Conservation (phyloP, 2,113 vertebrate species). For the Epinephelus moara region DNA sequence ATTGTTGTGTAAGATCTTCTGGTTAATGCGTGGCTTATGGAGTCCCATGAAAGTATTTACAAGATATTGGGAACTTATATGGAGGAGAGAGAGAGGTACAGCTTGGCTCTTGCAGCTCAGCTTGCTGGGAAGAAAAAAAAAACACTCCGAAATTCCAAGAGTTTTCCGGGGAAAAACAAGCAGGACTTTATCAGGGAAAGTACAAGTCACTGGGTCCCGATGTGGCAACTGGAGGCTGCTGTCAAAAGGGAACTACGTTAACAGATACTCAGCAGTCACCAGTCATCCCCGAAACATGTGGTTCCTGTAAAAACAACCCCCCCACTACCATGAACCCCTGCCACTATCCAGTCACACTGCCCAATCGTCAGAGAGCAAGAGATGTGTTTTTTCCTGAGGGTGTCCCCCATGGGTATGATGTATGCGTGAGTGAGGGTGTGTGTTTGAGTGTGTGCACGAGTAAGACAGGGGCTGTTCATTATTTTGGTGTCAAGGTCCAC, state of each 20-base stretch:
- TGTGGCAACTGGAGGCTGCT: constrained; percentile 71
- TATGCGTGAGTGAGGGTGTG: constrained; percentile 41
- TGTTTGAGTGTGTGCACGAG: constrained; percentile 42
- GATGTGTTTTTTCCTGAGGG: constrained; percentile 79
- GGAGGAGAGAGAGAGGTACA: constrained; percentile 60
- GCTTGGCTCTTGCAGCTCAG: constrained; percentile 66
- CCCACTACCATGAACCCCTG: constrained; percentile 42
- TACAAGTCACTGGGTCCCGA: constrained; percentile 70
- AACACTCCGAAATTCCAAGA: constrained; percentile 55
- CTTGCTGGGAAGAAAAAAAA: constrained; percentile 20
- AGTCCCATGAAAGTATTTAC: constrained; percentile 76
- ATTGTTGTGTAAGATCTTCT: constrained; percentile 59
- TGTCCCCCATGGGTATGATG: constrained; percentile 65
- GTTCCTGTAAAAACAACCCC: constrained; percentile 79
- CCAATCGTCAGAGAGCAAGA: constrained; percentile 53
- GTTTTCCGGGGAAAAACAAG: constrained; percentile 75
- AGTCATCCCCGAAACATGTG: constrained; percentile 79
- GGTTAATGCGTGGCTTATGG: constrained; percentile 63
- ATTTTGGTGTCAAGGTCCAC: constrained; percentile 62
- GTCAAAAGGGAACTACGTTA: constrained; percentile 70
- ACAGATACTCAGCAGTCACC: constrained; percentile 77
- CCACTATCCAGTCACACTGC: constrained; percentile 65
- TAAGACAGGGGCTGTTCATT: constrained; percentile 58
- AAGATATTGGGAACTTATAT: constrained; percentile 73
- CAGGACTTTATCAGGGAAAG: constrained; percentile 75